phyloP scores from a whole-genome alignment of 2,113 vertebrate species.

The Pteropus alecto region DNA sequence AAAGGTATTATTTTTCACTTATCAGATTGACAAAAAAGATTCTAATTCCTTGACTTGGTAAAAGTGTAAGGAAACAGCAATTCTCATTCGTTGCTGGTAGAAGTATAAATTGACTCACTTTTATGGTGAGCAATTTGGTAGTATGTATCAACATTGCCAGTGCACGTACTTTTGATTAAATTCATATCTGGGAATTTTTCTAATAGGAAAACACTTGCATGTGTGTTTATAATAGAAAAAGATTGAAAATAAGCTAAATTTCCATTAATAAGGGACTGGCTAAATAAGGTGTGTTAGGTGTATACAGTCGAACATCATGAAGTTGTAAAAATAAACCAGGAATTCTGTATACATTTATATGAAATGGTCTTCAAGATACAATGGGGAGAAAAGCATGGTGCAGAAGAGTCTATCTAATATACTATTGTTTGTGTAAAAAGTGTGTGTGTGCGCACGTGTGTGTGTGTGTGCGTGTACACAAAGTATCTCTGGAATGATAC shows the following conservation, averaged over 20 bases:
- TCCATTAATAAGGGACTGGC: not conserved
- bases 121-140: not conserved
- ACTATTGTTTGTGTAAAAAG: not conserved
- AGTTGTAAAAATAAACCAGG: not conserved
- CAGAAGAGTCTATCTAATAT: not conserved
- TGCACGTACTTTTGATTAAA: not conserved
- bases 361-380: not conserved
- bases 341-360: not conserved
- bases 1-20: conserved; percentile 33
- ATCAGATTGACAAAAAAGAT: not conserved
- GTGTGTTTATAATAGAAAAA: conserved; percentile 2
- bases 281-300: not conserved
- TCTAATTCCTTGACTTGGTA: not conserved
- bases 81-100: not conserved
- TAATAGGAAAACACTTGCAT: conserved; percentile 28
- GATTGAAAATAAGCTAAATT: conserved; percentile 1
- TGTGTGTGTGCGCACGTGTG: not conserved
- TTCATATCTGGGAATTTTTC: conserved; percentile 1
- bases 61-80: not conserved
- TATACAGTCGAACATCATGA: not conserved
- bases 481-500: conserved; percentile 7
- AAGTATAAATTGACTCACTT: not conserved
- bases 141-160: not conserved
- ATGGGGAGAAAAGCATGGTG: not conserved
- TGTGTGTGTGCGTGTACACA: not conserved